Evolutionary conservation across 2,797 vertebrate species (phyloP), one percentile per base, ranked within the genome.

Genomic region (Catostomus latipinnis): DNA sequence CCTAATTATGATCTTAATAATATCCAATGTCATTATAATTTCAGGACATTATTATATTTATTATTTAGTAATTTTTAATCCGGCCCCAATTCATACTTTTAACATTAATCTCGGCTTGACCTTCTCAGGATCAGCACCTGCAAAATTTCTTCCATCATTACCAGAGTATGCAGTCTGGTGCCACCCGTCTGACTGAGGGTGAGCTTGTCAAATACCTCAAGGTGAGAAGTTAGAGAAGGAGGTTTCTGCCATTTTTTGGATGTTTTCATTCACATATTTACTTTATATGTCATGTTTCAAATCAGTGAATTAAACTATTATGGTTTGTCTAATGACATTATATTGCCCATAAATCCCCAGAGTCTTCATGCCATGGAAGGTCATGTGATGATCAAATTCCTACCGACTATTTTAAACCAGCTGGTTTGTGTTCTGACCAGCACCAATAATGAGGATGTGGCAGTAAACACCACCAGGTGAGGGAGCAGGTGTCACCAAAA

Each of bases 61-160:
- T 1, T 18, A 1, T 22, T 22, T 6, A 34, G 18, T 61, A 18
- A 1, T 56, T 54, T 54, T 65, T 13, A 6, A 56, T 62, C 12
- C 11, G 1, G 1, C 18, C 7, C 1, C 22, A 66, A 1, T 65
- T 0, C 53, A 1, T 75, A 61, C 49, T 11, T 58, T 8, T 22
- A 50, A 58, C 34, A 12, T 8, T 6, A 46, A 6, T 83, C 13
- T 84, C 3, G 34, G 83, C 14, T 65, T 46, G 16, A 6, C 63
- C 50, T 68, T 10, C 11, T 52, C 80, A 99, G 97, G 98, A 99
- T 88, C 97, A 98, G 83, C 98, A 99, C 85, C 92, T 99, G 87
- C 96, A 98, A 91, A 99, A 99, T 89, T 99, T 99, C 90, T 99
- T 99, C 90, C 94, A 97, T 76, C 97, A 98, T 90, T 98, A 96